Base-by-base conservation (phyloP, 1,140 invertebrate genomes). In the Apocrypta bakeri region DNA sequence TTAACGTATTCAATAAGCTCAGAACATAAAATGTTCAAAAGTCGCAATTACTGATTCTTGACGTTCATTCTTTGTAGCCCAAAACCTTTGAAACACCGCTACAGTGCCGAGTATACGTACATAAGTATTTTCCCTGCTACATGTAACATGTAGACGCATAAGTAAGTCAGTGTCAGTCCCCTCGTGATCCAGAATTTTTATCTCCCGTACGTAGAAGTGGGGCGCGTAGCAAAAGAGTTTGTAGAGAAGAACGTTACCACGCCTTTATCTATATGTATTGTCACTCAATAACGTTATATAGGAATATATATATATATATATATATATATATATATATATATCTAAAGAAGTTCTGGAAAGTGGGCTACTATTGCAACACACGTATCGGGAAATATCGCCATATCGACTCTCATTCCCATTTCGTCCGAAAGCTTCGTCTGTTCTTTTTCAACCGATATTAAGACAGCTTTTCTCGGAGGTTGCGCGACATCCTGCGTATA, bases 241-340 rank as follows among this genome's bases (percentile, higher is more conserved):
- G 9, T 37, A 37, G 12, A 29, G 27, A 76, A 63, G 21, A 56
- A n/a, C 48, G 56, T 63, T n/a, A 25, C 8, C 0, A n/a, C n/a
- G 25, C 25, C 17, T 40, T 78, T 37, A 40, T 79, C 37, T 48
- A 79, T 79, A 79, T n/a, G n/a, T 71, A 79, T 69, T 37, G 21
- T 79, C 66, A 71, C 25, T 79, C 77, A 69, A 79, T 69, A 66
- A 69, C 24, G 29, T 3, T 27, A 40, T 21, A n/a, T n/a, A n/a
- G n/a, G n/a, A n/a, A n/a, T n/a, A n/a, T n/a, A n/a, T n/a, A n/a
- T n/a, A n/a, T 37, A 9, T 37, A 37, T 37, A 9, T 37, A 9
- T 37, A 9, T 37, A 9, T 37, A 9, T 37, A 9, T 48, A 17
- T 48, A 48, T 48, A 48, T n/a, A n/a, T n/a, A n/a, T n/a, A n/a